These are phyloP conservation scores for Cotesia vestalis DNA, from an alignment of 1,140 invertebrate genomes.

Conservation along the genomic window DNA sequence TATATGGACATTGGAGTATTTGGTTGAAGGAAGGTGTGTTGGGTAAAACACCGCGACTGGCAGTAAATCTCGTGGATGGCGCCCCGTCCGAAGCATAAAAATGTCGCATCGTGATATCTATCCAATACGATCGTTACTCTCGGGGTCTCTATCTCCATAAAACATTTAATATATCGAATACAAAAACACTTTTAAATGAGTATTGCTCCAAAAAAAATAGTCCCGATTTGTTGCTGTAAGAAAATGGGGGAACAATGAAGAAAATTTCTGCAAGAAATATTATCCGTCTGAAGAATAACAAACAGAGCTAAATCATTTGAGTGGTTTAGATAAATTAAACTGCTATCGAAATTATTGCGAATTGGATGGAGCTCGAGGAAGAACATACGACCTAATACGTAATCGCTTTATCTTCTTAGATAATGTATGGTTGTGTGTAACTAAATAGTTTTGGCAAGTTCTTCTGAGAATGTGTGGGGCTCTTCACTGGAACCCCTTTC, in stretches of 20 bases:
- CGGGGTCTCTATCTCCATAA: conserved; percentile 12
- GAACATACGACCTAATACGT: conserved; percentile 10
- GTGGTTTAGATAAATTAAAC: conserved; percentile 8
- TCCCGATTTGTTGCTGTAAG: not conserved
- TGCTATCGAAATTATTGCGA: conserved; percentile 10
- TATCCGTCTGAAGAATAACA: conserved; percentile 2
- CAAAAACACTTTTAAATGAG: conserved; percentile 22
- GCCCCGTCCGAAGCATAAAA: conserved; percentile 49
- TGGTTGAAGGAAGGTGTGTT: conserved; percentile 22
- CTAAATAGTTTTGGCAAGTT: conserved; percentile 17
- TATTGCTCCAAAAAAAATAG: not conserved
- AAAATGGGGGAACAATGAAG: too few relatives aligned
- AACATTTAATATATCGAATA: conserved; percentile 16
- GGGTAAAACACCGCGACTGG: conserved; percentile 41
- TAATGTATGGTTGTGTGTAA: not conserved
- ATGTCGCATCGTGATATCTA: conserved; percentile 50
- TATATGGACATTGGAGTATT: not conserved
- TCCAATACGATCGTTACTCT: conserved; percentile 42
- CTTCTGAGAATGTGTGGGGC: not conserved
- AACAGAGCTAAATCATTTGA: conserved; percentile 17
- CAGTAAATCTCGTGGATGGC: conserved; percentile 47
- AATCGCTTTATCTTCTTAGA: conserved; percentile 1
- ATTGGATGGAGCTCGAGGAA: conserved; percentile 1
- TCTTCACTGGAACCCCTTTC: not conserved
- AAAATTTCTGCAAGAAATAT: not conserved